Base-by-base conservation (phyloP, 2,113 vertebrate genomes). In the Nothocercus nigrocapillus region DNA sequence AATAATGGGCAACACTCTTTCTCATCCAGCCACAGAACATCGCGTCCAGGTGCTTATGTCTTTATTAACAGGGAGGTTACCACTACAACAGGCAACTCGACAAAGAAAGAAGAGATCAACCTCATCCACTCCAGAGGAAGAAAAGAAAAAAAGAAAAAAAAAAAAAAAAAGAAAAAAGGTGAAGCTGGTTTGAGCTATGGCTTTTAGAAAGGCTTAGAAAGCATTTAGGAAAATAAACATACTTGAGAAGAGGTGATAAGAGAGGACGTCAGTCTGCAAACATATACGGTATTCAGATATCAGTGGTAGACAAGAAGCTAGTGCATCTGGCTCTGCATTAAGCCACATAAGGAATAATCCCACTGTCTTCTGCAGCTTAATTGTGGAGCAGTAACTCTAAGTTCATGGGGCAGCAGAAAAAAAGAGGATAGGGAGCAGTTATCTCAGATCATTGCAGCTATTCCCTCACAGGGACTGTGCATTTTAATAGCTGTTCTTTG, bases 401-500 rank as follows among this genome's bases (percentile, higher is more conserved):
- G 67, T 49, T 34, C 34, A 20, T 70, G 67, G 32, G 28, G 16
- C 54, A 82, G 34, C 38, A 62, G 73, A 8, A 64, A 81, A 54
- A 70, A 42, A 66, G 21, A 42, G 62, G 21, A 70, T 47, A 92
- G 36, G 24, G 15, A 83, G 44, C 27, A 36, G n/a, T 88, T 68
- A 54, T 78, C 28, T 92, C 36, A 38, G 80, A 69, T 66, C 85
- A 61, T 54, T 77, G 28, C 40, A 74, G 40, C 20, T 45, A 40
- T 44, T 82, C 68, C 56, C 70, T 68, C 45, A 38, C 82, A 45
- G n/a, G 70, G 90, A 83, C 73, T 85, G 54, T 53, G 68, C 68
- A 63, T 95, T 70, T 90, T 93, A 94, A 93, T 88, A 36, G 36
- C 24, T 63, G 22, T 12, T 85, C 95, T 88, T 88, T 86, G 73